Conservation (phyloP, 2,797 vertebrate genomes). For the Danionella dracula region DNA sequence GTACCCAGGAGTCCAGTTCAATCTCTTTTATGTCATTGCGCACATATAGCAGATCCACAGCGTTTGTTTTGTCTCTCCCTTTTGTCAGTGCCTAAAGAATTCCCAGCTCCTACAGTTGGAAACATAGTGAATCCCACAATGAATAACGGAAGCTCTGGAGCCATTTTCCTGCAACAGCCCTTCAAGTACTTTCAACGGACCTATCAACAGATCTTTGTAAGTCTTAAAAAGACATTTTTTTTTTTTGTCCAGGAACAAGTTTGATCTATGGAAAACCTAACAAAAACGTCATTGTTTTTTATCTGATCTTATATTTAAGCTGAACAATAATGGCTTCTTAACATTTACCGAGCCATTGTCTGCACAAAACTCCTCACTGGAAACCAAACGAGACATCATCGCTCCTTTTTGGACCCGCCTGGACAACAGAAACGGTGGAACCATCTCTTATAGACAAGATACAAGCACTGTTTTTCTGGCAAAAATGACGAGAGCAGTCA, state of each 20-base stretch:
- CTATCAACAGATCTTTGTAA: neutral
- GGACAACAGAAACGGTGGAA: no score
- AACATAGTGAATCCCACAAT: neutral
- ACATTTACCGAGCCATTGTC: no score
- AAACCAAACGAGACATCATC: no score
- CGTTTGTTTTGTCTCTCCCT: neutral
- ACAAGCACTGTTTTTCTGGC: no score
- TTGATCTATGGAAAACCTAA: neutral
- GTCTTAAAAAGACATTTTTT: neutral
- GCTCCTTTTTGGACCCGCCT: no score
- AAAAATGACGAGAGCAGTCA: no score
- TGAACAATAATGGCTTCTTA: no score
- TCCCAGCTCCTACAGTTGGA: neutral
- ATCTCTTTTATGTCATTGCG: no score
- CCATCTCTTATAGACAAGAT: no score
- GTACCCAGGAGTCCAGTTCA: neutral
- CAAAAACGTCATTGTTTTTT: neutral
- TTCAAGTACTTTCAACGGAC: neutral
- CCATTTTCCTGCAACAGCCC: neutral
- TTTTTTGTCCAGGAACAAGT: neutral
- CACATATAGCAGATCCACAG: no score
- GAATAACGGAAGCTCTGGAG: neutral
- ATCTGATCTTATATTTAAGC: no score
- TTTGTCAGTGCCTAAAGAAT: neutral
- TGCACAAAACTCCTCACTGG: no score